Evolutionary conservation across 1,140 invertebrate species (phyloP), one percentile per base, ranked within the genome.

Genomic region (Akabosia matsudoensis): DNA sequence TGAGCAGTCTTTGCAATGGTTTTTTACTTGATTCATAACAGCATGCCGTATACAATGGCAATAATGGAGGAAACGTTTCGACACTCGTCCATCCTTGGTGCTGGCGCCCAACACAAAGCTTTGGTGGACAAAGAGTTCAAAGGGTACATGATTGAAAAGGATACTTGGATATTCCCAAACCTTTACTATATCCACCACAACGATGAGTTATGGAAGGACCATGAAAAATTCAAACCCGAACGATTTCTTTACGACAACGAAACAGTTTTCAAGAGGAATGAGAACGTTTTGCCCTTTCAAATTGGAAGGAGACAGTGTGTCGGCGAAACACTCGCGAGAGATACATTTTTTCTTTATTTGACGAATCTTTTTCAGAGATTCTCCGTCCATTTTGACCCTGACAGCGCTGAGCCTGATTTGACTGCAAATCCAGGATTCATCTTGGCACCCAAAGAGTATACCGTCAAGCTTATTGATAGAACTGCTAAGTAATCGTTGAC

Each of bases 31-130:
- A 30, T n/a, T 16, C 31, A 30, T 34, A 24, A 13, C 34, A 82
- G 91, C 45, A 89, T 94, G 88, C 91, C 92, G 0, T 95, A 93
- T 82, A 88, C 91, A 64, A 92, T 92, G 84, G 92, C 91, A 0
- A 86, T 93, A 26, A 89, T 92, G 0, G 83, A 92, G 80, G 92
- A 94, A 85, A 88, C 90, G 0, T 82, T 93, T 0, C 87, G 92
- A 37, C 89, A 93, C 85, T 93, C 93, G 79, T 90, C 90, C 87
- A 90, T 91, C 1, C 86, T 91, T 81, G 91, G 91, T 0, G 90
- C 93, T 82, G 90, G 90, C 22, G 88, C 93, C 30, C 54, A 73
- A 54, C 70, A 72, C 22, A 92, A 92, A 0, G 91, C 92, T 1
- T 79, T 92, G 0, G 88, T 86, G 80, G 88, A 93, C 74, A 93